Base-by-base conservation (phyloP, 1,140 invertebrate genomes). In the Drosophila dunni region DNA sequence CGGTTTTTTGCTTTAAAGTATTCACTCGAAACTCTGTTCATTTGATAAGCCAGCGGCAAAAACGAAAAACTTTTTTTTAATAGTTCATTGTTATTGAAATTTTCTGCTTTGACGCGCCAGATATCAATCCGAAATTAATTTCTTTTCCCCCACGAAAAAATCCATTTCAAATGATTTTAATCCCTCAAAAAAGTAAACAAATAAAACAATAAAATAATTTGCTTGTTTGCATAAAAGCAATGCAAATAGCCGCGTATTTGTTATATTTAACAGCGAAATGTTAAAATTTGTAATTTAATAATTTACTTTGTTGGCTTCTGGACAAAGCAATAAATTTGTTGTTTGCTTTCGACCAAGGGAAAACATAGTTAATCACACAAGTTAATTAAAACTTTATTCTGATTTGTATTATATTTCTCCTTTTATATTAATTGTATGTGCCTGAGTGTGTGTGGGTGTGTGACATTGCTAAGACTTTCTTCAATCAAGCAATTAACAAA, bases 401-500 rank as follows among this genome's bases (percentile, higher is more conserved):
- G 20, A 40, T 68, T 33, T 66, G 24, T 44, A 63, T 63, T 63
- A 63, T 51, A 42, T 40, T 42, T 50, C 8, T 29, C 33, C 45
- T 62, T 38, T 53, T 17, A 1, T 20, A 48, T 48, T 48, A 17
- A 36, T 13, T 46, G 9, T 13, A 34, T 29, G 34, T 20, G 44
- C 9, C 13, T 17, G 58, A 8, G 9, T n/a, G 15, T 29, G 34
- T 48, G 50, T 46, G 58, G 24, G 10, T 13, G 7, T 33, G 60
- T 13, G 13, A 53, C 29, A 34, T 53, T 53, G 50, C 50, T 46
- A 44, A 33, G 58, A 50, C 45, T 62, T 62, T 62, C 45, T 62
- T 62, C 45, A 62, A 58, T 58, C 4, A 58, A 68, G 53, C 54
- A 68, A 68, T 58, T 58, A 36, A 53, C 50, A 53, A 40, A 63